Evolutionary conservation across 1,140 invertebrate genomes (phyloP), one percentile per base, ranked within the genome.

Genomic region (Formica selysi): DNA sequence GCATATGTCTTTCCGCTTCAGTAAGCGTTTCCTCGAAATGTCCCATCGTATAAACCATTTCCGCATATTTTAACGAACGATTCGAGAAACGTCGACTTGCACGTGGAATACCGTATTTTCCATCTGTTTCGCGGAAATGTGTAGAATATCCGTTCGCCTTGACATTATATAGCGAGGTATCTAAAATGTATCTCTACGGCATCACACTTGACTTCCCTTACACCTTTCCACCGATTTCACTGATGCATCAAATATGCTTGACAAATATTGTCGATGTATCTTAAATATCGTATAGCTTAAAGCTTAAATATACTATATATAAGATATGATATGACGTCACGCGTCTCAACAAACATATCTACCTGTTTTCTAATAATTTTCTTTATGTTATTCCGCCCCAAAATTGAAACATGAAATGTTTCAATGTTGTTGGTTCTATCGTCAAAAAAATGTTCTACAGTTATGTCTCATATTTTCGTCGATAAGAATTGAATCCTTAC

Each of bases 71-170:
- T 22, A 81, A 71, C 51, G 11, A 71, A 70, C 11, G 36, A 59
- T 70, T 11, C 36, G 11, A 29, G 38, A 57, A 19, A 59, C 16
- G 8, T 59, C 36, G 51, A 76, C 76, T 89, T 71, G 78, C 41
- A 67, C 29, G 4, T 57, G 10, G 44, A 61, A 54, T 62, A 32
- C 16, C 11, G 29, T 79, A 79, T 78, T 89, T 84, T 62, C 70
- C 36, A 8, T 36, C 26, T 62, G 67, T 41, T 62, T 85, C 74
- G 61, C 61, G 76, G 85, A 89, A 64, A 89, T 61, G 22, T 13
- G 65, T 62, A 59, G 16, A 48, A 41, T 87, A 85, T 80, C 84
- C 86, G 64, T 32, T 78, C 54, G 65, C 87, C 88, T 89, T 74
- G 85, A 89, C 88, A 86, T 89, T 71, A 19, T 51, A 51, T 70